Evolutionary conservation across 1,140 invertebrate species (phyloP).

Genomic region (Arion vulgaris): DNA sequence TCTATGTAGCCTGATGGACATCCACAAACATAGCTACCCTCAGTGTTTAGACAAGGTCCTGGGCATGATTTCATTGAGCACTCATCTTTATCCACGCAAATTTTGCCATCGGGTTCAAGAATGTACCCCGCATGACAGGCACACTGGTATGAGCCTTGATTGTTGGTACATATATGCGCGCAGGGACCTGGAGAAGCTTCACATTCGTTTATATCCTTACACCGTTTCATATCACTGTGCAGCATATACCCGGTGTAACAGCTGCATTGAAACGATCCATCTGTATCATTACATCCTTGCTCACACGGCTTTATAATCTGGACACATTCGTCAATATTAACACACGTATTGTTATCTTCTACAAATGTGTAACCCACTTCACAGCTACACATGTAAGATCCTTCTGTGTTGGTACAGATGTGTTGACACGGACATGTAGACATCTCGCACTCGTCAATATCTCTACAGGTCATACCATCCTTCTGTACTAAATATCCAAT

Average conservation of each 20-base stretch:
- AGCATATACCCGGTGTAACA: no score
- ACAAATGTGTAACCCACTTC: neutral
- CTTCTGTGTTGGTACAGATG: neutral
- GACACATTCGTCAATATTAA: no score
- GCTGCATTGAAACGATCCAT: no score
- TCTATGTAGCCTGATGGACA: neutral
- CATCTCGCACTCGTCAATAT: neutral
- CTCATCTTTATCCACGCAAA: neutral
- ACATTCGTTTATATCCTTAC: constrained; percentile 4
- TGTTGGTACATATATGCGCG: neutral
- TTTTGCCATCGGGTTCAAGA: neutral
- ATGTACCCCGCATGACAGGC: neutral
- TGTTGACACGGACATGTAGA: neutral
- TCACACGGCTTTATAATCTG: no score
- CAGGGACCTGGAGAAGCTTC: neutral
- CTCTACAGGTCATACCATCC: neutral
- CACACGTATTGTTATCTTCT: neutral
- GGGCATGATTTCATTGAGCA: neutral
- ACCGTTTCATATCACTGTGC: neutral
- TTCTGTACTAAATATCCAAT: neutral
- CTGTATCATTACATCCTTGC: no score
- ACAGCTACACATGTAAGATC: neutral
- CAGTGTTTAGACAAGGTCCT: neutral
- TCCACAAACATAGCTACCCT: neutral
- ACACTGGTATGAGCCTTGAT: neutral